Conservation (phyloP, 2,797 vertebrate genomes). For the Hippoglossus hippoglossus region DNA sequence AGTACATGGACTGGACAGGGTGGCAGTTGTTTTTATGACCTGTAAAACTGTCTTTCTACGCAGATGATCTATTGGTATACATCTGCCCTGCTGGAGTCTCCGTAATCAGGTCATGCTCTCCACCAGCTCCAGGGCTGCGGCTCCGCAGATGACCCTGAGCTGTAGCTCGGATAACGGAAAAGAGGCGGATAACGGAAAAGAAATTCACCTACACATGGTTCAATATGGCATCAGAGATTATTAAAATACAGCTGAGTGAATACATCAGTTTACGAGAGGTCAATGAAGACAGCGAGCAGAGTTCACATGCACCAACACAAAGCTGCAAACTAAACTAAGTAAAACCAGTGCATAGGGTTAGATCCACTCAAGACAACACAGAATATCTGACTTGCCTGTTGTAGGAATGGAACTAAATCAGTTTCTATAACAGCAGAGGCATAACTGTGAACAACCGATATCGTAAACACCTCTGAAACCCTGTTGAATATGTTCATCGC, state of each 20-base stretch:
- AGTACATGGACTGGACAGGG: background rate
- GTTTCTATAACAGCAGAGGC: background rate
- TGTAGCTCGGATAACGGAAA: background rate
- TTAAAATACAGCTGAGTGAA: conserved; percentile 41
- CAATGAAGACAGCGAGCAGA: conserved; percentile 12
- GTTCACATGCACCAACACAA: conserved; percentile 8
- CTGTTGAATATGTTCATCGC: too few relatives aligned
- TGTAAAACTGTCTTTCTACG: conserved; percentile 14
- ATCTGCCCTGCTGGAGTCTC: conserved; percentile 16
- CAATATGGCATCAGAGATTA: conserved; percentile 6
- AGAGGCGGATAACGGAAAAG: background rate
- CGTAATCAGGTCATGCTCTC: conserved; percentile 25
- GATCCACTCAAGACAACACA: background rate
- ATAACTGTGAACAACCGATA: background rate
- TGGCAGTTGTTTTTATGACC: conserved; percentile 14
- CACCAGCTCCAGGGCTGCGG: background rate
- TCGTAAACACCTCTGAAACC: too few relatives aligned
- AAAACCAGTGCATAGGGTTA: background rate
- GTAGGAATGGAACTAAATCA: background rate
- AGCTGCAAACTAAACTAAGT: background rate
- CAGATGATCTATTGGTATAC: background rate
- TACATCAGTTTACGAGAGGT: conserved; percentile 43
- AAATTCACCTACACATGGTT: conserved; percentile 5
- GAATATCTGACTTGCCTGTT: background rate
- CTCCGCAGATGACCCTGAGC: conserved; percentile 8